Conservation (phyloP, 2,888 invertebrate species). For the Epinotia ramella region DNA sequence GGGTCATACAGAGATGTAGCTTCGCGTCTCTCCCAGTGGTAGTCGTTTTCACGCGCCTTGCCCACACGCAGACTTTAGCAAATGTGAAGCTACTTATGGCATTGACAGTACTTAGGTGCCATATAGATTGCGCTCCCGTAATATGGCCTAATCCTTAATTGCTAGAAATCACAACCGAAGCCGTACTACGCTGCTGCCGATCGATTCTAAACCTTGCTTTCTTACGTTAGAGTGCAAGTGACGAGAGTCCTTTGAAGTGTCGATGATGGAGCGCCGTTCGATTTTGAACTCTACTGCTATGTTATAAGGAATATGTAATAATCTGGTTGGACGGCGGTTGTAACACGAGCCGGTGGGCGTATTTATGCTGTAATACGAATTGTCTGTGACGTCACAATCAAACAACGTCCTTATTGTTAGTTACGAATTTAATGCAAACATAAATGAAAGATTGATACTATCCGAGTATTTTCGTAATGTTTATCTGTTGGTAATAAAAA, state of each 20-base stretch:
- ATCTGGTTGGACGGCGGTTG: conserved; percentile 7
- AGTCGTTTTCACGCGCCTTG: too few species aligned
- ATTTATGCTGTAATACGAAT: conserved; percentile 12
- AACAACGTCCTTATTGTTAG: too few species aligned
- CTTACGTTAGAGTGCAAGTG: not conserved
- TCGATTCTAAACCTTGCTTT: not conserved
- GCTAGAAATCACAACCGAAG: conserved; percentile 23
- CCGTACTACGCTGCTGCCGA: not conserved
- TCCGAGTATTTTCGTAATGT: too few species aligned
- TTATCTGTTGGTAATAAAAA: too few species aligned
- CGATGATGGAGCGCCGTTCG: too few species aligned
- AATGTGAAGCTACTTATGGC: too few species aligned
- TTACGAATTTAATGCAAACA: too few species aligned
- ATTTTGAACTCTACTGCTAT: not conserved
- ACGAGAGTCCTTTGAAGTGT: conserved; percentile 16
- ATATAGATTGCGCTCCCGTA: conserved; percentile 43
- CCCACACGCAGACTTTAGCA: too few species aligned
- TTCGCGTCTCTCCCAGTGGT: too few species aligned
- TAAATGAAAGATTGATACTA: too few species aligned
- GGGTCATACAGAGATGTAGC: too few species aligned
- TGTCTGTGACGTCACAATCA: too few species aligned
- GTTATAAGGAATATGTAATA: conserved; percentile 11
- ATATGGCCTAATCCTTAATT: conserved; percentile 33
- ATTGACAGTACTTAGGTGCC: not conserved
- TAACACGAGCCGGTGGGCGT: conserved; percentile 17